Base-by-base conservation (phyloP, 2,797 vertebrate genomes). In the Tachyglossus aculeatus region DNA sequence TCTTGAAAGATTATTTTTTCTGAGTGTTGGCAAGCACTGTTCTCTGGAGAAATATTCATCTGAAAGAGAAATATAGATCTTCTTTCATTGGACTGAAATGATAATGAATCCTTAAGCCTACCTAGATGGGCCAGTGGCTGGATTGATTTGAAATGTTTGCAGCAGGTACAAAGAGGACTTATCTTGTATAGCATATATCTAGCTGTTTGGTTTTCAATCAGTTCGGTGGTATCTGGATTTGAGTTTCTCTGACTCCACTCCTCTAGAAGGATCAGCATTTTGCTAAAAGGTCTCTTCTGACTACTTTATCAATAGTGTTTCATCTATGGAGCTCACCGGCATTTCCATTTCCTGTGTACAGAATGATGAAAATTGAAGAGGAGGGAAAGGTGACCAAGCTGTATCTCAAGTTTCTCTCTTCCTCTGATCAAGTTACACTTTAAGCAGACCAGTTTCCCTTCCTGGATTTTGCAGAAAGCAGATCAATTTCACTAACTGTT, bases 1-100 rank as follows among this genome's bases (percentile, higher is more conserved):
- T 91, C 93, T 85, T 85, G 90, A 88, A 89, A 92, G 92, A 93
- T 93, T 91, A 91, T 92, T 93, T 92, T 93, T 91, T 93, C 86
- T 86, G 86, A 87, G 88, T 84, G 74, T 85, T 94, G 93, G 93
- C 93, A 92, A 89, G 87, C 82, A 80, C 0, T 5, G 54, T 82
- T 81, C 91, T 84, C 87, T n/a, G 39, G 90, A 90, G 91, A 89
- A 85, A 91, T 91, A 82, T 11, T 31, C 78, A 71, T 90, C 88
- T 92, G 84, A 91, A 91, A 88, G 82, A 93, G 85, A 93, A 91
- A 89, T 90, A 89, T 83, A 91, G 92, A 88, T 91, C 86, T 86
- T 89, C 82, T 92, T 92, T 92, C 90, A 84, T 74, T 89, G 86
- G 74, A 82, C 54, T 88, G 85, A 91, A 92, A 93, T 88, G 89